Conservation (phyloP, 2,888 invertebrate genomes). For the Agelastica alni region DNA sequence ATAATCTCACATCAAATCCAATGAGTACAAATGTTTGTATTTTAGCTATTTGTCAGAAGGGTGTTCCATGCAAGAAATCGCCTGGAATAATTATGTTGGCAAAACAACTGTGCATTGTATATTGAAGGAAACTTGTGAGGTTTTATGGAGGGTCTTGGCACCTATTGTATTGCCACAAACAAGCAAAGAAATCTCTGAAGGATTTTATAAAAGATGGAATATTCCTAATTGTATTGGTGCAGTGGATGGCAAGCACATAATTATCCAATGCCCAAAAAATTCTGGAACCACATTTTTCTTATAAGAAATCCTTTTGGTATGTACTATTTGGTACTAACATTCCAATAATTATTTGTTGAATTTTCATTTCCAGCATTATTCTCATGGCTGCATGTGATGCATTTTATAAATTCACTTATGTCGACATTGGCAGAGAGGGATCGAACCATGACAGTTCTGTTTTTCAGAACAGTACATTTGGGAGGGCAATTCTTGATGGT, state of each 20-base stretch:
- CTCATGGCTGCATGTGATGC: slow-evolving; percentile 44
- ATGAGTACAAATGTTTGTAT: slow-evolving; percentile 10
- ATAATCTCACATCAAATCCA: slow-evolving; percentile 9
- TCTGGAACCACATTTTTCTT: slow-evolving; percentile 43
- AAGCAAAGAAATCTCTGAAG: slow-evolving; percentile 15
- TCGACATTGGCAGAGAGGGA: slow-evolving; percentile 43
- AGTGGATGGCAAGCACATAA: slow-evolving; percentile 44
- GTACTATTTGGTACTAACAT: background rate
- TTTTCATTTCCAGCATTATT: slow-evolving; percentile 20
- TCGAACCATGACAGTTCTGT: slow-evolving; percentile 14
- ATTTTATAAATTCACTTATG: too few relatives aligned
- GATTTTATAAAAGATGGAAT: slow-evolving; percentile 30
- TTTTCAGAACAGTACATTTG: slow-evolving; percentile 4
- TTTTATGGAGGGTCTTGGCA: slow-evolving; percentile 38
- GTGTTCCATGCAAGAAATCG: slow-evolving; percentile 33
- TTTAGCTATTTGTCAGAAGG: slow-evolving; percentile 32
- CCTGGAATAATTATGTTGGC: slow-evolving; percentile 32
- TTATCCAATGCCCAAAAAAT: slow-evolving; percentile 38
- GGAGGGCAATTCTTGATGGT: slow-evolving; percentile 1
- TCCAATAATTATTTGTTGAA: slow-evolving; percentile 4
- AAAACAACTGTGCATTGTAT: slow-evolving; percentile 43
- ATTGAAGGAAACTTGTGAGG: slow-evolving; percentile 32
- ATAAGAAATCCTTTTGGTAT: slow-evolving; percentile 36
- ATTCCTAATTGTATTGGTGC: slow-evolving; percentile 40
- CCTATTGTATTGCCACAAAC: slow-evolving; percentile 10